Conservation (phyloP, 2,797 vertebrate species). For the Threskiornis aethiopicus region DNA sequence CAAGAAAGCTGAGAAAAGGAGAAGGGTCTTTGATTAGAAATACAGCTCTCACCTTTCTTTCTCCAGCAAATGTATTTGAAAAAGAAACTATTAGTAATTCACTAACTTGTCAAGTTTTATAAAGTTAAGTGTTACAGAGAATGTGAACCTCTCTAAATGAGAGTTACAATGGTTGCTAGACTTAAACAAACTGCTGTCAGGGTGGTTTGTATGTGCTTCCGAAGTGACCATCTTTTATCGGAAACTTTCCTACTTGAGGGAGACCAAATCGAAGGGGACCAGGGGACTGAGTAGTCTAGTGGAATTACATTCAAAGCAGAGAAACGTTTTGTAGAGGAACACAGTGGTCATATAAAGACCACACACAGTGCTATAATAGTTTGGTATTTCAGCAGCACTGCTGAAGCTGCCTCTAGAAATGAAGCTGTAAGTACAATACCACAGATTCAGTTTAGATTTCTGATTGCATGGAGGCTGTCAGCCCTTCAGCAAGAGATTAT, state of each 20-base stretch:
- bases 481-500: background rate
- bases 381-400: background rate
- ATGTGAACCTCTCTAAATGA: constrained; percentile 6
- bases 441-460: background rate
- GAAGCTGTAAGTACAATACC: background rate
- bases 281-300: background rate
- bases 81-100: background rate
- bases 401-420: background rate
- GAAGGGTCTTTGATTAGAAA: background rate
- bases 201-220: background rate
- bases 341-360: background rate
- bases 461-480: background rate
- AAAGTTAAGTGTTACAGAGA: background rate
- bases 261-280: background rate
- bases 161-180: background rate
- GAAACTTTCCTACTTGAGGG: background rate
- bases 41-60: background rate
- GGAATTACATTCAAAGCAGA: background rate
- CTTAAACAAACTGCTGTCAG: background rate
- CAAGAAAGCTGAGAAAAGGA: background rate
- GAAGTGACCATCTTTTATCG: background rate
- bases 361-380: background rate
- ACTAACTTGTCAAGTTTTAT: background rate
- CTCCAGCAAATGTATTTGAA: background rate
- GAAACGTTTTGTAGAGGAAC: background rate